Base-by-base conservation (phyloP, 1,140 invertebrate species). In the Lepidotrigona ventralis region DNA sequence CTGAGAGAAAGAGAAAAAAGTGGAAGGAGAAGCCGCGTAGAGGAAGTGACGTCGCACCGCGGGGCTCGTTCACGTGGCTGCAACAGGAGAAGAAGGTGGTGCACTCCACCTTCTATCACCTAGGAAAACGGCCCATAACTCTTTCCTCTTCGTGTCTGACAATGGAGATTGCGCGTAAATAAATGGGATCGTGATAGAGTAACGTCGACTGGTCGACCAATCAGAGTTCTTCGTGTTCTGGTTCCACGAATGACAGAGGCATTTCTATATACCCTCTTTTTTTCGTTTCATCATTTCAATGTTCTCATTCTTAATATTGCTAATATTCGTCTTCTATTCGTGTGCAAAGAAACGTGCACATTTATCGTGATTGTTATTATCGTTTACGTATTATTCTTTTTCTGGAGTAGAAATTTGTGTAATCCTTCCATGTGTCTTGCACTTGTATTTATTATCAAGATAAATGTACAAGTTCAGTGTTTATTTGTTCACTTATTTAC, bases 101-200 rank as follows among this genome's bases (percentile, higher is more conserved):
- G 79, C 64, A 21, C 81, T 83, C 81, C 81, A 83, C 81, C 81
- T 83, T 83, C 81, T 83, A 83, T 83, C 81, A 78, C 81, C 75
- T 83, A 83, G 66, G 81, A 83, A 83, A 83, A 83, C 81, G 58
- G 81, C 26, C 74, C 74, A 78, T 83, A 83, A 83, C 81, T 83
- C 81, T 83, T 83, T 82, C 54, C 77, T 46, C 53, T 83, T 66
- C 66, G 46, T 63, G 17, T 29, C 71, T 56, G 75, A 83, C 74
- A 82, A 82, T 82, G 74, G 73, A 77, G 73, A 82, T 58, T 70
- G 74, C 81, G 54, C 53, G 74, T 9, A 58, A 70, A 78, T 60
- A 39, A 54, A 78, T 82, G 74, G 81, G 81, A 69, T 70, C 74
- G 69, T 21, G 71, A 56, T 58, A 69, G 29, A 53, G 68, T 46